Base-by-base conservation (phyloP, 2,113 vertebrate species). In the Phocoena phocoena region DNA sequence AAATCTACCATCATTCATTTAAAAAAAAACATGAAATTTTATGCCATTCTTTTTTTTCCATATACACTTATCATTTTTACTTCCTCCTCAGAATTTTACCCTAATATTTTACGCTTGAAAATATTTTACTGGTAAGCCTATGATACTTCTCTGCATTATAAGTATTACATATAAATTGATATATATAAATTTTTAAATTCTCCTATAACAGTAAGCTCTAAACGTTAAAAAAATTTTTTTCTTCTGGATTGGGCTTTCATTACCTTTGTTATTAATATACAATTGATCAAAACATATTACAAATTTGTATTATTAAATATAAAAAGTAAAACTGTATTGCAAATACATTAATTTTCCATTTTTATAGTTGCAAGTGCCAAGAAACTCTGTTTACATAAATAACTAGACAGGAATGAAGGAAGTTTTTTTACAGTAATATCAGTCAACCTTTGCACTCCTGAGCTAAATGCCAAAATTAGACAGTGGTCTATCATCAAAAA, bases 281-380 rank as follows among this genome's bases (percentile, higher is more conserved):
- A 95, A 38, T 4, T 80, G 8, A 33, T 90, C 17, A 93, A 95
- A 96, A 74, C 10, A 70, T 38, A 63, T 81, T 81, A 76, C 25
- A 89, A 90, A 76, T 73, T 77, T 65, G 8, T 76, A 85, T 73
- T 55, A 88, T 36, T 90, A 90, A 90, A 81, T 55, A 93, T 41
- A 76, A 95, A 93, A 71, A 63, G 38, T 53, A 71, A 87, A 77
- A 60, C 53, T 82, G 71, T 94, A 96, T 65, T 92, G 38, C 18
- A 76, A 92, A 74, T 89, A 36, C 62, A 94, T 82, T 71, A 63
- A 91, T 58, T 87, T 92, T 92, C 67, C 44, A 90, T 83, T 82
- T 88, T 92, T 71, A 82, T 67, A 94, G 26, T 36, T 53, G 1
- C 33, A 94, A 82, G 28, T 13, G 17, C 47, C 55, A 96, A 82